Evolutionary conservation across 2,797 vertebrate species (phyloP).

Genomic region (Pteropus rufus): DNA sequence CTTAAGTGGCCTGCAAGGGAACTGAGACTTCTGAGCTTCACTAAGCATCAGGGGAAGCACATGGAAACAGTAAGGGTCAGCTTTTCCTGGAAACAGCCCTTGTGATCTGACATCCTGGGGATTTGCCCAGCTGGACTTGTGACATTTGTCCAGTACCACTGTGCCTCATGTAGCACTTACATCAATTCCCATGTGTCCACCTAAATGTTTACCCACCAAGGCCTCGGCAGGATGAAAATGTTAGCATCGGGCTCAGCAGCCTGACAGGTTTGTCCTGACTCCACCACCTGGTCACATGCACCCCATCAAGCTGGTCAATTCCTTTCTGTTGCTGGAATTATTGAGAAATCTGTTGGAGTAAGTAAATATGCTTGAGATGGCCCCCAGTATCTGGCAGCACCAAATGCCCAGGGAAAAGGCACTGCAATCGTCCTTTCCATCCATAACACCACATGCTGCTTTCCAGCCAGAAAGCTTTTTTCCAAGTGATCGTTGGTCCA

Average conservation of each 20-base stretch:
- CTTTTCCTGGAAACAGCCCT: conserved; percentile 46
- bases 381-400: conserved; percentile 60
- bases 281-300: background rate
- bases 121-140: conserved; percentile 18
- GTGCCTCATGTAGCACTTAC: background rate
- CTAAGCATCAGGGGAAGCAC: background rate
- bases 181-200: background rate
- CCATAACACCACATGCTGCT: conserved; percentile 37
- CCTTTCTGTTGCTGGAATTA: conserved; percentile 46
- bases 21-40: background rate
- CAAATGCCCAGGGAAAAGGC: conserved; percentile 1
- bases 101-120: background rate
- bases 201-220: background rate
- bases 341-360: conserved; percentile 57
- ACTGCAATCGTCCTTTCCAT: conserved; percentile 49
- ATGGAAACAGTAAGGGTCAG: background rate
- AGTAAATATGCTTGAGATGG: conserved; percentile 15
- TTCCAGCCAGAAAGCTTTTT: conserved; percentile 61
- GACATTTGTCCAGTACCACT: background rate
- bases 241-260: background rate
- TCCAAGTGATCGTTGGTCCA: conserved; percentile 65
- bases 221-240: background rate
- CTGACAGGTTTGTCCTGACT: background rate
- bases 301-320: background rate
- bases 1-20: background rate